Evolutionary conservation across 2,888 invertebrate genomes (phyloP), one percentile per base, ranked within the genome.

Genomic region (Capitulum mitella): DNA sequence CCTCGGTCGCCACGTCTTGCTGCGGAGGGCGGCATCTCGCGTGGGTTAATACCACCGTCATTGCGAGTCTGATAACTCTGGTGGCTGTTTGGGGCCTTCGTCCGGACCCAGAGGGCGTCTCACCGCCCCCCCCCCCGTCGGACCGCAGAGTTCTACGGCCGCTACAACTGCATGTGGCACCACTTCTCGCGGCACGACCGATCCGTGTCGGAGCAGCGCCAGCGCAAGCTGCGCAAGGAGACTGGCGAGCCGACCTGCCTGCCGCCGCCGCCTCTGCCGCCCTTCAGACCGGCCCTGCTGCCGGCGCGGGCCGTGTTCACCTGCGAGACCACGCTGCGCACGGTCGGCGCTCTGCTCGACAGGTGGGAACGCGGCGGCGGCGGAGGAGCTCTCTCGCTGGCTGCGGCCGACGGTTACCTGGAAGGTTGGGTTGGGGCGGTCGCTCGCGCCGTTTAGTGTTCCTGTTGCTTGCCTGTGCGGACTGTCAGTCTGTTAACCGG

Each of bases 131-230:
- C n/a, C n/a, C n/a, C n/a, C n/a, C n/a, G n/a, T n/a, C n/a, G n/a
- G n/a, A n/a, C n/a, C n/a, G 98, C 98, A 0, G 91, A 90, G 79
- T 98, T 97, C 74, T 94, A 91, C 83, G 89, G 91, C 5, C 91
- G 95, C 81, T 99, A 97, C 86, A 98, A 98, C 84, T 93, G 98
- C 1, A 99, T 96, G 88, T 98, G 95, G 88, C 98, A 97, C 86
- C 99, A 99, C 85, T 99, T 97, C 86, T 94, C 95, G 0, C 90
- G 95, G 80, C 95, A 96, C 85, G 95, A 96, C 82, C 89, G 95
- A 82, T 94, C 94, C 0, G 80, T 80, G 51, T 81, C 81, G 34
- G 81, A 81, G 79, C 97, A 98, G 86, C 97, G 98, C 85, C 90
- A 91, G 54, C 97, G 97, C 86, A 88, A 96, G 78, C 89, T 95